Percentiles rank a stretch among this genome's conserved stretches.
phyloP scores from a whole-genome alignment of 2,888 invertebrate genomes.

The Mechanitis messenoides region DNA sequence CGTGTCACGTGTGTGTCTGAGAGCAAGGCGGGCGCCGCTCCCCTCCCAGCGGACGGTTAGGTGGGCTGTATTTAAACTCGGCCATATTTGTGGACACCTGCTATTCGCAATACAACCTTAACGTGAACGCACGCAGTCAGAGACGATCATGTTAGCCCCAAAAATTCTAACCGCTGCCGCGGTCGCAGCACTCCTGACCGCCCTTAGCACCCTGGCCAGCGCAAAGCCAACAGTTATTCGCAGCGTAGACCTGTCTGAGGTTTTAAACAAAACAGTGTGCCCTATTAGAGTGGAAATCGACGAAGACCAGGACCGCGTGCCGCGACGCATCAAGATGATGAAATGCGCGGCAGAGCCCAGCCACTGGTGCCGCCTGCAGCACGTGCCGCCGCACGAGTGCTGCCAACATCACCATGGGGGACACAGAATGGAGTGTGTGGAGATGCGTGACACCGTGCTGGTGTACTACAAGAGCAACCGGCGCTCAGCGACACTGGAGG shows the following conservation, averaged over 20 bases:
- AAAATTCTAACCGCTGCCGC: slow-evolving; percentile 30
- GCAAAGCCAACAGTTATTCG: slow-evolving; percentile 29
- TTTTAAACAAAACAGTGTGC: slow-evolving; percentile 58
- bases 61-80: slow-evolving; percentile 25
- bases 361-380: slow-evolving; percentile 47
- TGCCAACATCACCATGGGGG: slow-evolving; percentile 51
- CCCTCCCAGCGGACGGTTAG: slow-evolving; percentile 15
- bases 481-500: slow-evolving; percentile 37
- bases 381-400: slow-evolving; percentile 53
- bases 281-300: slow-evolving; percentile 53
- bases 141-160: slow-evolving; percentile 24
- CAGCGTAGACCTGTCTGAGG: slow-evolving; percentile 45
- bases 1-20: slow-evolving; percentile 21
- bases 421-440: slow-evolving; percentile 57
- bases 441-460: slow-evolving; percentile 61
- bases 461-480: slow-evolving; percentile 45
- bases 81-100: slow-evolving; percentile 30
- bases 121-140: slow-evolving; percentile 39
- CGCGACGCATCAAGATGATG: slow-evolving; percentile 60
- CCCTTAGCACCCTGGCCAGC: slow-evolving; percentile 29
- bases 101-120: slow-evolving; percentile 46
- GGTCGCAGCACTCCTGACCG: slow-evolving; percentile 32
- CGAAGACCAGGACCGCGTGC: slow-evolving; percentile 50
- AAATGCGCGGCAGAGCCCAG: slow-evolving; percentile 51
- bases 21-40: slow-evolving; percentile 22